Conservation (phyloP, 2,113 vertebrate genomes). For the Sclerurus mexicanus region DNA sequence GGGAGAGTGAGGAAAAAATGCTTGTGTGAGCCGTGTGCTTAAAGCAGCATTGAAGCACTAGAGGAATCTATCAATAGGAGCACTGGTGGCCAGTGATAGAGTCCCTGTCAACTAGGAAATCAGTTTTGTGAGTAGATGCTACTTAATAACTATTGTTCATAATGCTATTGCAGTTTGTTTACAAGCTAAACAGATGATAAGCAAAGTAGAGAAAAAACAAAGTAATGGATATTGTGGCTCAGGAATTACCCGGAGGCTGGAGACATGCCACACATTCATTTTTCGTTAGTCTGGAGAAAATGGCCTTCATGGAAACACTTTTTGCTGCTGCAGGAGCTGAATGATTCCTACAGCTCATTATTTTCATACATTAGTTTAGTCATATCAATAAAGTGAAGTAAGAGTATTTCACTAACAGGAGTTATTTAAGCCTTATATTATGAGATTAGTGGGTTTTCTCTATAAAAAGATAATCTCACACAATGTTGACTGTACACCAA, state of each 20-base stretch:
- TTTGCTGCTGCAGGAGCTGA: not conserved
- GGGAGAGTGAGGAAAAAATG: not conserved
- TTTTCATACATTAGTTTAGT: not conserved
- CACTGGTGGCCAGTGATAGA: not conserved
- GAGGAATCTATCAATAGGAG: not conserved
- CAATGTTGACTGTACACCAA: not conserved
- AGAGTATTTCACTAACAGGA: not conserved
- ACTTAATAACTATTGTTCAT: not conserved
- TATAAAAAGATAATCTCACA: not conserved
- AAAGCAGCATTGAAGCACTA: not conserved
- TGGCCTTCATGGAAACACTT: not conserved
- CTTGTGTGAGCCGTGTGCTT: not conserved
- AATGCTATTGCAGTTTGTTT: not conserved
- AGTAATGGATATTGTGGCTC: not conserved
- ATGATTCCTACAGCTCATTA: not conserved
- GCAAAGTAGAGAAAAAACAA: not conserved
- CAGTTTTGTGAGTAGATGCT: not conserved
- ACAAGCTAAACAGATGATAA: not conserved
- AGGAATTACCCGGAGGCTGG: not conserved
- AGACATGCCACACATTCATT: accelerated
- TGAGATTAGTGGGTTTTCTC: not conserved
- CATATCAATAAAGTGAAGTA: not conserved
- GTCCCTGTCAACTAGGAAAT: not conserved
- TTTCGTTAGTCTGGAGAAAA: not conserved
- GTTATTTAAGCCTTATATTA: not conserved